Base-by-base conservation (phyloP, 2,888 invertebrate species). In the Anorthoa munda region DNA sequence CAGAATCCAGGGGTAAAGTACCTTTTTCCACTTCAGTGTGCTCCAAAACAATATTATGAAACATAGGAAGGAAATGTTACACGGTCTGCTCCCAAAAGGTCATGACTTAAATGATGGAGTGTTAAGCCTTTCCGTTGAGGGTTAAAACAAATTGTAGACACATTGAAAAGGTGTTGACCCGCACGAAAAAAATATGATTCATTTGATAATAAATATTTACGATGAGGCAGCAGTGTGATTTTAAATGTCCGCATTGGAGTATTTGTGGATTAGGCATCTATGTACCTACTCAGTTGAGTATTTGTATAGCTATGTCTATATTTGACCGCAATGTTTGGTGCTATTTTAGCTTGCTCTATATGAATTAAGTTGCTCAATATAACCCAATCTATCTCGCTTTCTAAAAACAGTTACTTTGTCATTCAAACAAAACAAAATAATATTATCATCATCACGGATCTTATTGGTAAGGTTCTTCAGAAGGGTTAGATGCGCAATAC, bases 91-190 rank as follows among this genome's bases (percentile, higher is more conserved):
- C 39, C 23, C 55, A 67, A 68, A 80, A 81, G 81, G 77, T 70
- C 71, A 31, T 31, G 45, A 12, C 31, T 63, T 71, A 79, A 79
- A 72, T 79, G 75, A 75, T 83, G 68, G 79, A 79, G 75, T 69
- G 75, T 21, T 73, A 66, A 73, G 72, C 59, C 75, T 61, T 82
- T 72, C 72, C 56, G 64, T 15, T 65, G 72, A 66, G 74, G 72
- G 67, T 60, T 72, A 59, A 72, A 70, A 72, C 58, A 79, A 66
- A 79, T 72, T 78, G 55, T 71, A 65, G 17, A 48, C 51, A 74
- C 26, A 82, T 78, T 74, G 67, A 66, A 78, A 68, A 82, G 68
- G 72, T 72, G 78, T 67, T 68, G 26, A 55, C 53, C 63, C 48
- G n/a, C 23, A 26, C 18, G 61, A 13, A 75, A 76, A 81, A 81